Evolutionary conservation across 2,888 invertebrate species (phyloP), one percentile per base, ranked within the genome.

Genomic region (Palloptera scutellata): DNA sequence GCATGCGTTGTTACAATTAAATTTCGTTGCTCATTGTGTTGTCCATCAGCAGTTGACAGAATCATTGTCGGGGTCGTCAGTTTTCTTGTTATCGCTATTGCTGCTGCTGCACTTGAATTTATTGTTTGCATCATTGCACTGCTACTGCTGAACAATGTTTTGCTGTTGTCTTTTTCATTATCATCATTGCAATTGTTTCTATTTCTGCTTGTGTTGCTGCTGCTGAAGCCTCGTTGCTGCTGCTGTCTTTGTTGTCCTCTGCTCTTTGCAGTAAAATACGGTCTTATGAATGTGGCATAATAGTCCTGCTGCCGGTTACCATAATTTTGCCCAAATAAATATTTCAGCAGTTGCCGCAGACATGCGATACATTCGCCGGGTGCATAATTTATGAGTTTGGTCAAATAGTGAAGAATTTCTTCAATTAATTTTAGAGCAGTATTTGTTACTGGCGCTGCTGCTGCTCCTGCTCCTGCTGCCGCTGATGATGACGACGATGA

Each of bases 281-380:
- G 77, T 72, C 77, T 75, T 72, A 78, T 73, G 67, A 81, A 78
- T 67, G 74, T 72, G 67, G 75, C 76, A 72, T 77, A 78, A 68
- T 73, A 70, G 69, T 79, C 76, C 58, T 65, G 74, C 71, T 75
- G 77, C 57, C 79, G 77, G 76, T 81, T 83, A 69, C 79, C 81
- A 79, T 92, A 86, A 86, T 93, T 92, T 64, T 90, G 90, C 69
- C 89, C 88, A 85, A 92, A 93, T 74, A 92, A 85, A 79, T 91
- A 90, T 85, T 92, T 89, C 70, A 89, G 80, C 74, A 92, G 87
- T 85, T 93, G 93, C 79, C 91, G 89, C 53, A 93, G 92, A 85
- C 91, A 91, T 74, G 88, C 87, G 30, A 94, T 88, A 42, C 91
- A 89, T 67, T 88, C 86, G 43, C 88, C 88, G 30, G 93, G 89